Base-by-base conservation (phyloP, 2,888 invertebrate species). In the Synergus gifuensis region DNA sequence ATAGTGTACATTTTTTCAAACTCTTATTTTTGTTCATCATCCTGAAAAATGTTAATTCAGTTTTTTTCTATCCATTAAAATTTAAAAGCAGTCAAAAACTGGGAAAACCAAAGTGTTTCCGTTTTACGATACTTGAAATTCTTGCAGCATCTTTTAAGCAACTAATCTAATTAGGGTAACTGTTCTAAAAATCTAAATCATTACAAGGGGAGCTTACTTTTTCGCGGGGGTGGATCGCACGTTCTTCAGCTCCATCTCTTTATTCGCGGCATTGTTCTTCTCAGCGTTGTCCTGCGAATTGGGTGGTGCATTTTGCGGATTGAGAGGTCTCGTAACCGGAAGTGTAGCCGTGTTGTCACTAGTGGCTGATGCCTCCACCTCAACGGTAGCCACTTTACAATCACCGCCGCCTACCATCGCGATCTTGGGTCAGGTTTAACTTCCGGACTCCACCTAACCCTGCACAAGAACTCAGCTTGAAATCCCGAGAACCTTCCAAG, bases 361-460 rank as follows among this genome's bases (percentile, higher is more conserved):
- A 44, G 91, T 90, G 77, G 93, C 93, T 88, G 96, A 96, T 86
- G 96, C 94, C 93, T 97, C 97, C 90, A 97, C 94, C 93, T 97
- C 97, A 88, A 97, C 97, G 81, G 97, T 97, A 87, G 97, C 96
- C 93, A 97, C 97, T 94, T 97, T 97, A 93, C 97, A 96, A 93
- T 97, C 97, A 91, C 94, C 94, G 91, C 95, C 95, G 92, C 95
- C 95, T 87, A 94, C 94, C 94, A 95, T 95, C 83, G 81, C 76
- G 78, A 81, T 60, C 77, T 81, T 80, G 81, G 76, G 80, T 79
- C 80, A 82, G 69, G 79, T 44, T 69, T 77, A 64, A 58, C 49
- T 77, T 66, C 67, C 42, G 42, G 49, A 76, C 49, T 76, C 63
- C 76, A 49, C 79, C 76, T 76, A 76, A 18, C 16, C 36, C 76